Evolutionary conservation across 2,113 vertebrate species (phyloP).

Genomic region (Rhombomys opimus): DNA sequence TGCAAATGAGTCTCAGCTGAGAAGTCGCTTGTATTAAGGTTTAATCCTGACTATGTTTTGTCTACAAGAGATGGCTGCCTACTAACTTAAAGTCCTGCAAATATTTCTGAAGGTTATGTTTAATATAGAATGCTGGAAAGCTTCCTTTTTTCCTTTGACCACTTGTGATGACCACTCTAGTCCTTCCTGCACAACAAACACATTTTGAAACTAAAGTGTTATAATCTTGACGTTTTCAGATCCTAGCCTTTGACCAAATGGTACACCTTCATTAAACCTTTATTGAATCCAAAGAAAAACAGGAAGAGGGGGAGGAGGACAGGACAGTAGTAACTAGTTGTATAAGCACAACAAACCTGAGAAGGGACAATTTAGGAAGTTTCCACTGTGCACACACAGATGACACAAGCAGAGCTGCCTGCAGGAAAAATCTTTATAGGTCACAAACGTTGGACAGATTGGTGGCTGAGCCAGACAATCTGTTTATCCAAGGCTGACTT

Average conservation of each 20-base stretch:
- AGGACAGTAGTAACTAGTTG: constrained; percentile 80
- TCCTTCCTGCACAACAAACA: neutral
- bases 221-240: constrained; percentile 11
- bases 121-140: neutral
- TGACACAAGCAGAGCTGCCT: constrained; percentile 76
- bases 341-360: constrained; percentile 82
- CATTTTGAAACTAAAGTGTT: constrained; percentile 1
- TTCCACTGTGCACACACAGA: constrained; percentile 79
- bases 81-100: neutral
- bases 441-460: constrained; percentile 82
- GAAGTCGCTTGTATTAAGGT: neutral
- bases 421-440: constrained; percentile 79
- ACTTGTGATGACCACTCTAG: neutral
- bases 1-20: neutral
- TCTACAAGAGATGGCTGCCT: neutral
- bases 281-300: constrained; percentile 76
- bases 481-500: constrained; percentile 83
- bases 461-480: constrained; percentile 81
- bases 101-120: constrained; percentile 28
- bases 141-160: neutral
- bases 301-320: neutral
- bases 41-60: neutral
- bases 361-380: constrained; percentile 79
- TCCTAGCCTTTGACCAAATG: neutral
- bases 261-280: neutral